Base-by-base conservation (phyloP, 1,140 invertebrate genomes). In the Uloborus diversus region DNA sequence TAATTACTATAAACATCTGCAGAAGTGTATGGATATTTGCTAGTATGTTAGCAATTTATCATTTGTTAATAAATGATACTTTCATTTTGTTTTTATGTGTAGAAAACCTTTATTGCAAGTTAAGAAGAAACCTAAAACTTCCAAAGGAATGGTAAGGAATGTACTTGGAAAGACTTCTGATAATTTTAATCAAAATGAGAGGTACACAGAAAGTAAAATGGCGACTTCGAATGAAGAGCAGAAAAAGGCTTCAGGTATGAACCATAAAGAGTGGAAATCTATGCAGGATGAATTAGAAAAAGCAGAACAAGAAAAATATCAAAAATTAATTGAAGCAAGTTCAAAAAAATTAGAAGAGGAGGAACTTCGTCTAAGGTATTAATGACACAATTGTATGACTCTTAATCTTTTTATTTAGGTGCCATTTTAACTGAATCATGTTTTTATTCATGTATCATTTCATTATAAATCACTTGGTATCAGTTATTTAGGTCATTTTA, bases 201-300 rank as follows among this genome's bases (percentile, higher is more conserved):
- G 27, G 13, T 64, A 69, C 20, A 5, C 59, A 7, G 35, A 61
- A 25, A 32, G 9, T 4, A 61, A 49, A 32, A 69, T 69, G 3
- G 17, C 76, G 17, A 30, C 37, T 33, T 37, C 69, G 20, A 66
- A 69, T 42, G 65, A 79, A 49, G 76, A 79, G 17, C 73, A 66
- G 51, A 65, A 28, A 17, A 23, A 65, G 47, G 23, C 28, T 11
- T 65, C 56, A 35, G 73, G 66, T 20, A 56, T 14, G 1, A 78
- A 65, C 3, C 73, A 78, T 27, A 78, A 56, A 28, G 73, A 78
- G 42, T 78, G 73, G 73, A 32, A 32, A 32, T n/a, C 30, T 28
- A 78, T 78, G 73, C 49, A 65, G 17, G 73, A 78, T 23, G 62
- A 78, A 17, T 37, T 78, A 17, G 30, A 65, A 20, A 78, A 78